phyloP scores from a whole-genome alignment of 1,140 invertebrate species.

The Diabrotica virgifera region DNA sequence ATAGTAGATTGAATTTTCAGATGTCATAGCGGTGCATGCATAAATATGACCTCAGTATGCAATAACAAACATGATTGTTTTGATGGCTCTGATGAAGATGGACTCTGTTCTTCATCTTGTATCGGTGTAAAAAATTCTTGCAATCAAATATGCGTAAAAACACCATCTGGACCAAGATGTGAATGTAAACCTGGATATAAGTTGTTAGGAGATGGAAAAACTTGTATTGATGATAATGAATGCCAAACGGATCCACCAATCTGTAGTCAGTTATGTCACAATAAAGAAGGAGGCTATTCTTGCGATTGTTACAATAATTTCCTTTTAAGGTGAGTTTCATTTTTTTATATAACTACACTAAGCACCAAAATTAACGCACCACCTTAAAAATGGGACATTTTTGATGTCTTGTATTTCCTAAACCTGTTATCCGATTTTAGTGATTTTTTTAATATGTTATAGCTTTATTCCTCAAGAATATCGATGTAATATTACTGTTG shows the following conservation, averaged over 20 bases:
- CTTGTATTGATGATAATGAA: constrained; percentile 70
- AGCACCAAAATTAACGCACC: no score
- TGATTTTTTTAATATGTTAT: no score
- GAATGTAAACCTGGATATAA: constrained; percentile 63
- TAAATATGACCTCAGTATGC: constrained; percentile 62
- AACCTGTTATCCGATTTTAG: no score
- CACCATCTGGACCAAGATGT: constrained; percentile 68
- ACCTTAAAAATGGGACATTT: no score
- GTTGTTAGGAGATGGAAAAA: constrained; percentile 48
- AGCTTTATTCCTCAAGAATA: no score
- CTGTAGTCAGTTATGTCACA: constrained; percentile 52
- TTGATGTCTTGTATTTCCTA: no score
- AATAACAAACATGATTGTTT: constrained; percentile 65
- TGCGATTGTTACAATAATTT: constrained; percentile 80
- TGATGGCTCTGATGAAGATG: constrained; percentile 52
- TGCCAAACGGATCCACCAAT: constrained; percentile 52
- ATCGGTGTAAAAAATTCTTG: constrained; percentile 49
- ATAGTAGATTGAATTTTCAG: constrained; percentile 44
- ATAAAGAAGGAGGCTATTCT: constrained; percentile 46
- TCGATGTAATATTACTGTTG: no score
- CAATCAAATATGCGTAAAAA: constrained; percentile 62
- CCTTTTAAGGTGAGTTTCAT: constrained; percentile 52
- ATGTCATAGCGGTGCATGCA: constrained; percentile 62
- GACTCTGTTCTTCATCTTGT: constrained; percentile 58
- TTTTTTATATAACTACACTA: no score